Percentiles rank a stretch among this genome's conserved stretches.
Evolutionary conservation across 2,888 invertebrate species (phyloP).

Genomic region (Gymnocheta viridis): DNA sequence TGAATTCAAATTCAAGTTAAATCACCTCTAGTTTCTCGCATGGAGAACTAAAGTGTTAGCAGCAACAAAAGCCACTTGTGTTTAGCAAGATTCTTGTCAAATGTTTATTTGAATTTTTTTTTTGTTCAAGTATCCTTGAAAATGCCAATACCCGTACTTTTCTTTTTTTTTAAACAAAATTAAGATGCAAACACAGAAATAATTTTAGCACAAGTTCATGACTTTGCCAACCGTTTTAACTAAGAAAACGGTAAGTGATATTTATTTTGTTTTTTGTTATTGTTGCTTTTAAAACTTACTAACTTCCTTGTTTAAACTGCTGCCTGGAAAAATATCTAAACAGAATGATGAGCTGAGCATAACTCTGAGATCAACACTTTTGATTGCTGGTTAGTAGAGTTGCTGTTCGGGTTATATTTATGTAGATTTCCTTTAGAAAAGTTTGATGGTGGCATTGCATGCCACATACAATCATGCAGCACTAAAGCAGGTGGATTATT

Average conservation of each 20-base stretch:
- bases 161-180: slow-evolving; percentile 37
- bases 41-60: slow-evolving; percentile 18
- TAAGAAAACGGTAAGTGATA: slow-evolving; percentile 29
- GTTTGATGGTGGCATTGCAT: slow-evolving; percentile 71
- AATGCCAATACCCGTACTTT: slow-evolving; percentile 56
- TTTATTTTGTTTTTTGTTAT: not conserved
- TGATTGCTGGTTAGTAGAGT: slow-evolving; percentile 29
- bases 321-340: not conserved
- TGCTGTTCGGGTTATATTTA: slow-evolving; percentile 41
- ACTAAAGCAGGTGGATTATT: slow-evolving; percentile 64
- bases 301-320: slow-evolving; percentile 59
- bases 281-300: not conserved
- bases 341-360: slow-evolving; percentile 43
- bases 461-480: slow-evolving; percentile 59
- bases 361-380: slow-evolving; percentile 21
- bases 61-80: not conserved
- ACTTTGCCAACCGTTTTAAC: slow-evolving; percentile 25
- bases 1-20: slow-evolving; percentile 62
- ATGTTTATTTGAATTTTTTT: slow-evolving; percentile 14
- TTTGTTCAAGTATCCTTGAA: slow-evolving; percentile 60
- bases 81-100: not conserved
- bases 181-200: slow-evolving; percentile 62
- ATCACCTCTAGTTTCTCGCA: slow-evolving; percentile 49
- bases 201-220: slow-evolving; percentile 54
- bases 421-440: slow-evolving; percentile 44